Evolutionary conservation across 2,888 invertebrate species (phyloP), one percentile per base, ranked within the genome.

Genomic region (Selenia dentaria): DNA sequence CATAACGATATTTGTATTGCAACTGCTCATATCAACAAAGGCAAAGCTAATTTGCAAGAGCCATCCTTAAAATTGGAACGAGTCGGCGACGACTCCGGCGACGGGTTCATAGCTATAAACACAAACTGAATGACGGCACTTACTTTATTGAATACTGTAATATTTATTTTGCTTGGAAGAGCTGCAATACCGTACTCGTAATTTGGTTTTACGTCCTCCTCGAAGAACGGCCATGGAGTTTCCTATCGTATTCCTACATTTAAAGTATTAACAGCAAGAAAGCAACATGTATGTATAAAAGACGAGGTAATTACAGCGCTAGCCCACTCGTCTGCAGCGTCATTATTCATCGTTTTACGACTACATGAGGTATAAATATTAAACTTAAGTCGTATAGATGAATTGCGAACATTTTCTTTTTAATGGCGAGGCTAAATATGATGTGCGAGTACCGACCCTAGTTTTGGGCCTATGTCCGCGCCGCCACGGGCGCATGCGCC

Each of bases 261-360:
- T 81, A 78, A 58, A 81, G 71, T 75, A 79, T 79, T 77, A 82
- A 84, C 79, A 79, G 83, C 84, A 86, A 86, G 85, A 87, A 82
- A 85, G 82, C 83, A 77, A 77, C 77, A 67, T 74, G 70, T 81
- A 74, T 78, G 78, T 85, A 86, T 85, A 83, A 81, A 22, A 85
- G 75, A 74, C 83, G 72, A 75, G 78, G 87, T 86, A 89, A 89
- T 88, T 88, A 87, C 87, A 84, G 75, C 85, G 83, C 88, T 85
- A 82, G 87, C 84, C 75, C 83, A 82, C 84, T 85, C 87, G 80
- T 79, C 84, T 74, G 80, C 81, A 82, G 79, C 83, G 87, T 88
- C 87, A 89, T 89, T 90, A 90, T 89, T 87, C 89, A 89, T 88
- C 87, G 79, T 83, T 89, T 90, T 89, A 90, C 86, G 90, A 88